These are phyloP conservation scores for Mythimna ferrago DNA, from an alignment of 2,888 invertebrate genomes.

Conservation along the genomic window DNA sequence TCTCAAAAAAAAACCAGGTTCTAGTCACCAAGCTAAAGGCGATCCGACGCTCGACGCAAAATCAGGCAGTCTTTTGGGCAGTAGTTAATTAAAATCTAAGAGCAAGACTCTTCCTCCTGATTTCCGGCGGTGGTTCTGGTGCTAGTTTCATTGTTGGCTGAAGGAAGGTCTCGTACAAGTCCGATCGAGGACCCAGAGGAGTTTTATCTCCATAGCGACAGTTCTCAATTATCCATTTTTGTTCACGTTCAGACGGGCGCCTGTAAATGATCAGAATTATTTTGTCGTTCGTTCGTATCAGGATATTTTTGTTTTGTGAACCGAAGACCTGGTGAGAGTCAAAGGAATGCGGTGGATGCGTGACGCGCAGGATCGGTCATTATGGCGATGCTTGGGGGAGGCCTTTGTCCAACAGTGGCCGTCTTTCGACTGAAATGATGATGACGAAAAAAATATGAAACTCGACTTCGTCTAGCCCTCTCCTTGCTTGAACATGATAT, in stretches of 20 bases:
- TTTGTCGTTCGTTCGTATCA: background rate
- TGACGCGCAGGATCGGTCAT: no score
- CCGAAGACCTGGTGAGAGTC: no score
- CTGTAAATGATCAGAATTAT: constrained; percentile 2
- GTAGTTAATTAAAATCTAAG: no score
- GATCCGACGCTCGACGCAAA: background rate
- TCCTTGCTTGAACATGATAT: no score
- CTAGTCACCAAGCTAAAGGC: background rate
- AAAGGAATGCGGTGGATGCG: no score
- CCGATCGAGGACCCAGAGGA: constrained; percentile 5
- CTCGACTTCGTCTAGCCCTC: no score
- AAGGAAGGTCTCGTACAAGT: constrained; percentile 15
- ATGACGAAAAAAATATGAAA: no score
- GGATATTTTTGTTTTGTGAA: background rate
- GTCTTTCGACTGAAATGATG: no score
- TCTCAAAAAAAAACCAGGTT: no score
- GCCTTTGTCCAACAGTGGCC: no score
- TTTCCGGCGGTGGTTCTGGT: background rate
- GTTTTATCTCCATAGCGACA: background rate
- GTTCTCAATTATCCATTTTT: constrained; percentile 15
- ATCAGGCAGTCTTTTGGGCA: background rate
- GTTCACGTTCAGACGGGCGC: background rate
- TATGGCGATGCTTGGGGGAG: no score
- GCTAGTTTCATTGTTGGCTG: background rate
- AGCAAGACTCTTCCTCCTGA: no score